phyloP scores from a whole-genome alignment of 2,888 invertebrate genomes.

The Pecten maximus region DNA sequence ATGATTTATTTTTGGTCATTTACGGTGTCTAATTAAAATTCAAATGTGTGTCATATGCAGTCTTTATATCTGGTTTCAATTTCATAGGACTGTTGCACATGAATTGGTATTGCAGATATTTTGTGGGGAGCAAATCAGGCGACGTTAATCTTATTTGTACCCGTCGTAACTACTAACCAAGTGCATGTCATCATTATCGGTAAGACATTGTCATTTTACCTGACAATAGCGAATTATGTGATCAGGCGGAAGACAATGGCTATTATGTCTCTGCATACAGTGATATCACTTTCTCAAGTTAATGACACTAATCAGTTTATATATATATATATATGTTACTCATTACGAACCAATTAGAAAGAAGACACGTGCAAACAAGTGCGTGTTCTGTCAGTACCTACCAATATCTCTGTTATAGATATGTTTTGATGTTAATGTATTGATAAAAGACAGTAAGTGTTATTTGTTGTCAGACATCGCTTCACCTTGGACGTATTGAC shows the following conservation, averaged over 20 bases:
- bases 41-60: too few species aligned
- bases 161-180: too few species aligned
- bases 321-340: background rate
- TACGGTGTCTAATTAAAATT: too few species aligned
- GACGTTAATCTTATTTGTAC: too few species aligned
- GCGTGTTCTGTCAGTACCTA: background rate
- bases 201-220: background rate
- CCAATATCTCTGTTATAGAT: background rate
- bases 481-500: constrained; percentile 11
- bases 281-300: background rate
- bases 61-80: too few species aligned
- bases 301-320: background rate
- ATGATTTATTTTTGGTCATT: too few species aligned
- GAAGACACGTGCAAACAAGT: constrained; percentile 22
- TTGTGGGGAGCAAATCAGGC: too few species aligned
- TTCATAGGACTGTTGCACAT: too few species aligned
- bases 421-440: background rate
- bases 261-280: background rate
- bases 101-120: too few species aligned
- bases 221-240: background rate
- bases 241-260: background rate
- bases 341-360: background rate
- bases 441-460: background rate
- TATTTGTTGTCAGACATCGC: background rate
- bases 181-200: background rate